A percentile compares a stretch with the other conserved stretches of the same genome.
Evolutionary conservation across 2,888 invertebrate species (phyloP).

Genomic region (Mermis nigrescens): DNA sequence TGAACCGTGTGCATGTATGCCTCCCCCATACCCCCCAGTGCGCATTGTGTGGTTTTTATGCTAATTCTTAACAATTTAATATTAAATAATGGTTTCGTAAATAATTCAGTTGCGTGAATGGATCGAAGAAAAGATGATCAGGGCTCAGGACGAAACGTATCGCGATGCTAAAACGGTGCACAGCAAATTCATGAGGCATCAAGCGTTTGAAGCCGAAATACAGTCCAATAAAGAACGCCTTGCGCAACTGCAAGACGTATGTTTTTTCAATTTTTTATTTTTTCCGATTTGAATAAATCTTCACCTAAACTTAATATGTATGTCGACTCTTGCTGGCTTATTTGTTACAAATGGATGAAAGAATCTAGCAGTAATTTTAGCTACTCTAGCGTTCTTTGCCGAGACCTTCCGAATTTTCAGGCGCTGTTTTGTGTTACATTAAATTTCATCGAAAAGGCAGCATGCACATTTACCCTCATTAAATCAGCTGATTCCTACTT

Average conservation of each 20-base stretch:
- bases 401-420: too few species aligned
- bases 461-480: too few species aligned
- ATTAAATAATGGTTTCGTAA: not conserved
- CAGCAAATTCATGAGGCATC: slow-evolving; percentile 97
- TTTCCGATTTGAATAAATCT: not conserved
- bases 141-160: slow-evolving; percentile 96
- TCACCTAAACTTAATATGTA: too few species aligned
- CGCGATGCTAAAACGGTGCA: slow-evolving; percentile 95
- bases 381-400: too few species aligned
- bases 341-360: too few species aligned
- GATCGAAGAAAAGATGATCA: slow-evolving; percentile 96
- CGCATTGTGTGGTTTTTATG: not conserved
- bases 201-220: slow-evolving; percentile 97
- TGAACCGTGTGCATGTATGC: too few species aligned
- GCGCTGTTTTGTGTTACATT: too few species aligned
- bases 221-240: slow-evolving; percentile 55
- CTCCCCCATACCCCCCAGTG: too few species aligned
- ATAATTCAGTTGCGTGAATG: slow-evolving; percentile 58
- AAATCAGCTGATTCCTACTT: too few species aligned
- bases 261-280: not conserved
- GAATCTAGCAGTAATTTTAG: too few species aligned
- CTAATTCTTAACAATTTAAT: not conserved
- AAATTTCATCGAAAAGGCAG: too few species aligned
- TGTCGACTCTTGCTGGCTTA: too few species aligned
- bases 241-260: slow-evolving; percentile 25